Conservation (phyloP, 37 sponge, comb jelly and placozoan genomes). For the Lycopodina hypogea region DNA sequence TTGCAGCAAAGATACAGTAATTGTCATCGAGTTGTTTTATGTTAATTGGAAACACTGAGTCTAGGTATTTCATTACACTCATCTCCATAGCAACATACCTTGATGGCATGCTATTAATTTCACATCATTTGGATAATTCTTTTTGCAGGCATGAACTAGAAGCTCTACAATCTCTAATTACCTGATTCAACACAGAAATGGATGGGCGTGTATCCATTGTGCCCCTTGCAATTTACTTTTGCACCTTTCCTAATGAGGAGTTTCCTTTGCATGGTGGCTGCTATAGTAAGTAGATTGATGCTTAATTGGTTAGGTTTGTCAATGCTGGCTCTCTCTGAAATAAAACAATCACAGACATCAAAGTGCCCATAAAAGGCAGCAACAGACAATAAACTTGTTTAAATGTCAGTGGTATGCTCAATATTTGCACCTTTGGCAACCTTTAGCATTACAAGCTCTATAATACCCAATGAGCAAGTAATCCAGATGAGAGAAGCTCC, state of each 20-base stretch:
- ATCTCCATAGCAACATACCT: constrained; percentile 79
- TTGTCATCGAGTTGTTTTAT: constrained; percentile 58
- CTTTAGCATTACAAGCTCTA: constrained; percentile 68
- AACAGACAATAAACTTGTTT: constrained; percentile 76
- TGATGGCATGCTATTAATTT: constrained; percentile 78
- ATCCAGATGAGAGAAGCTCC: constrained; percentile 92
- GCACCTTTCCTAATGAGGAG: constrained; percentile 75
- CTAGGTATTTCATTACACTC: constrained; percentile 47
- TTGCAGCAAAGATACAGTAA: constrained; percentile 70
- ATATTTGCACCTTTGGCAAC: constrained; percentile 75
- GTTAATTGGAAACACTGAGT: constrained; percentile 32
- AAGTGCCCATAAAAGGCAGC: constrained; percentile 93
- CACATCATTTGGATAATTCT: constrained; percentile 66
- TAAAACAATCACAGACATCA: constrained; percentile 68
- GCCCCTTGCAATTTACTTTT: constrained; percentile 64
- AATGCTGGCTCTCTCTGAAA: constrained; percentile 66
- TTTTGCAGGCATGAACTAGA: constrained; percentile 70
- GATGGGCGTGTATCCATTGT: constrained; percentile 82
- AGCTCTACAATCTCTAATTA: constrained; percentile 49
- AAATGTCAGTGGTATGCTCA: constrained; percentile 72
- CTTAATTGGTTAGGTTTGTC: constrained; percentile 86
- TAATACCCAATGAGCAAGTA: constrained; percentile 67
- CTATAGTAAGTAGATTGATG: constrained; percentile 86
- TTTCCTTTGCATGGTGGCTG: constrained; percentile 80
- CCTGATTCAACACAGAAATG: constrained; percentile 87